These are phyloP conservation scores for Ormyrus labotus DNA, from an alignment of 2,888 invertebrate species.

Conservation along the genomic window DNA sequence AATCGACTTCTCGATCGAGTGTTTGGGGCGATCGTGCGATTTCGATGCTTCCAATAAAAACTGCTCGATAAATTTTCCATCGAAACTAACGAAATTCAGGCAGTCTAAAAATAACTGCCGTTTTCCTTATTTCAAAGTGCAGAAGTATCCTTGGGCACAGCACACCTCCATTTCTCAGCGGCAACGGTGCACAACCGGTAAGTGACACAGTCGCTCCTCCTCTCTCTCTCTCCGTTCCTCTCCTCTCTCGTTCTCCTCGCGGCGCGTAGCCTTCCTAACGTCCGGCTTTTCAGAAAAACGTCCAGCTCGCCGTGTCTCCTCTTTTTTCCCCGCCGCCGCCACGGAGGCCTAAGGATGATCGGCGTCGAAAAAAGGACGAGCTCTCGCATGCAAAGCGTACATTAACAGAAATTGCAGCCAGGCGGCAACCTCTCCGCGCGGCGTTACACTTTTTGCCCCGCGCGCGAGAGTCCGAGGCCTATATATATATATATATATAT, in stretches of 20 bases:
- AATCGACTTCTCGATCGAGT: too few relatives aligned
- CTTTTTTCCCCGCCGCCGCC: background rate
- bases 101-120: too few relatives aligned
- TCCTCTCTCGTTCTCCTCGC: constrained; percentile 7
- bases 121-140: too few relatives aligned
- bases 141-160: too few relatives aligned
- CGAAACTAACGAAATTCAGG: too few relatives aligned
- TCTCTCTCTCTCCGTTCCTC: background rate
- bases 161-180: too few relatives aligned
- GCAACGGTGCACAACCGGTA: too few relatives aligned
- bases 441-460: constrained; percentile 11
- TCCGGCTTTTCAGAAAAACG: constrained; percentile 20
- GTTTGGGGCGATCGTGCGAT: too few relatives aligned
- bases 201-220: background rate
- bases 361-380: constrained; percentile 14
- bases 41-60: too few relatives aligned
- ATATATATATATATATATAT: background rate
- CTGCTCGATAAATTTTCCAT: too few relatives aligned
- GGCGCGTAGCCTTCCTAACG: too few relatives aligned
- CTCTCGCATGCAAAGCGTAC: constrained; percentile 42
- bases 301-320: background rate
- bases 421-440: background rate
- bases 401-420: constrained; percentile 45
- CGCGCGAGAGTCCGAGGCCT: background rate
- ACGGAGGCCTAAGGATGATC: constrained; percentile 24